Conservation (phyloP, 2,888 invertebrate species). For the Lithophane ornitopus region DNA sequence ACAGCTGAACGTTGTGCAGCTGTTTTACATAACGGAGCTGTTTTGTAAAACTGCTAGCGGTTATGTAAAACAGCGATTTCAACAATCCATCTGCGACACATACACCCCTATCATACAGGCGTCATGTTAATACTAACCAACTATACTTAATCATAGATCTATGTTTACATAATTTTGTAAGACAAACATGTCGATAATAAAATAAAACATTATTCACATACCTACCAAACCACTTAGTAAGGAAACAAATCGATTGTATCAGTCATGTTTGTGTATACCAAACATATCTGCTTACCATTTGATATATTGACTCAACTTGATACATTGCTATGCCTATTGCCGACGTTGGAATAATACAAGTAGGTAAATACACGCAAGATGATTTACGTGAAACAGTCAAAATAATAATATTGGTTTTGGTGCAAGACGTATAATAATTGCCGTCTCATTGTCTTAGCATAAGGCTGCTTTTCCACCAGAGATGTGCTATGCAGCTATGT, state of each 20-base stretch:
- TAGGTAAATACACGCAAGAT: conserved; percentile 31
- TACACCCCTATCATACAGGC: no score
- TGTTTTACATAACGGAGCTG: no score
- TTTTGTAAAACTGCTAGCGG: no score
- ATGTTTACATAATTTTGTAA: conserved; percentile 1
- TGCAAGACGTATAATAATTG: neutral
- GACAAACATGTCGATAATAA: conserved; percentile 1
- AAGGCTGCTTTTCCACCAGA: no score
- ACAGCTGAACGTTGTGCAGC: no score
- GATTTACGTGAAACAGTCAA: conserved; percentile 18
- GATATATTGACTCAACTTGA: conserved; percentile 53
- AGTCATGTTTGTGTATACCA: conserved; percentile 21
- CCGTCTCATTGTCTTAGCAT: no score
- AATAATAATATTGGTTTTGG: conserved; percentile 15
- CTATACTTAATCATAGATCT: neutral
- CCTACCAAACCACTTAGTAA: conserved; percentile 11
- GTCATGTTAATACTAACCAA: neutral
- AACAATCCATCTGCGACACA: neutral
- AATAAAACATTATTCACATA: neutral
- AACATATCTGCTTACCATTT: conserved; percentile 32
- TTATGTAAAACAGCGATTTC: no score
- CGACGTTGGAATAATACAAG: conserved; percentile 14
- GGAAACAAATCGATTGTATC: conserved; percentile 18
- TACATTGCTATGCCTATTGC: conserved; percentile 36
- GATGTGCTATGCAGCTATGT: no score